A percentile compares a stretch with the other conserved stretches of the same genome.
These are phyloP conservation scores for Reinhardtius hippoglossoides DNA, from an alignment of 2,113 vertebrate genomes.

Conservation along the genomic window DNA sequence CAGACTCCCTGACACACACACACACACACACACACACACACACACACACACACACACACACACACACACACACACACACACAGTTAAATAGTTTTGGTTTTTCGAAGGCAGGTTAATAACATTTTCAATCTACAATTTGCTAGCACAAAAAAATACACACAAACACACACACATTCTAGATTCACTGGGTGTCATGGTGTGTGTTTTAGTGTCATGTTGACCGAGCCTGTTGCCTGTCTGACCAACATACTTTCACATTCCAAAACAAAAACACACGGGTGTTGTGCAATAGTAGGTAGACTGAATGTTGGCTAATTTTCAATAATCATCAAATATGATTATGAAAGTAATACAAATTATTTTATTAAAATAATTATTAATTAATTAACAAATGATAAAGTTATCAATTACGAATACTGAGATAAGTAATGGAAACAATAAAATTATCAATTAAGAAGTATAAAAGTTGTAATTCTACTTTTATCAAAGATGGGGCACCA, in stretches of 20 bases:
- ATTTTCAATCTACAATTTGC: neutral
- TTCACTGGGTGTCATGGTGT: constrained; percentile 15
- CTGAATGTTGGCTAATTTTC: too few species aligned
- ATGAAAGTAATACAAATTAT: too few species aligned
- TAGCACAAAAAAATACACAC: neutral
- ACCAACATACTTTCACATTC: constrained; percentile 53
- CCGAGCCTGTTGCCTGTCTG: constrained; percentile 15
- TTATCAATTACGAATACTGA: too few species aligned
- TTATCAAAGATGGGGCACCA: too few species aligned
- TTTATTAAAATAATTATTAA: too few species aligned
- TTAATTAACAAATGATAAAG: too few species aligned
- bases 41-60: constrained; percentile 26
- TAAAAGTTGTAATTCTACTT: too few species aligned
- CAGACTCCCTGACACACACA: constrained; percentile 16
- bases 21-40: too few species aligned
- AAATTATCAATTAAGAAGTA: too few species aligned
- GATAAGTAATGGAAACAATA: too few species aligned
- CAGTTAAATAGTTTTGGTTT: neutral
- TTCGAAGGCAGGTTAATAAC: neutral
- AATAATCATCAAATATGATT: too few species aligned
- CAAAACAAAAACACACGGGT: constrained; percentile 65
- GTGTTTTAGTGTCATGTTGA: constrained; percentile 45
- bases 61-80: neutral
- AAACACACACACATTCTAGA: neutral
- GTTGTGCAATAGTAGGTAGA: too few species aligned